Evolutionary conservation across 2,797 vertebrate species (phyloP).

Genomic region (Chelidonichthys spinosus): DNA sequence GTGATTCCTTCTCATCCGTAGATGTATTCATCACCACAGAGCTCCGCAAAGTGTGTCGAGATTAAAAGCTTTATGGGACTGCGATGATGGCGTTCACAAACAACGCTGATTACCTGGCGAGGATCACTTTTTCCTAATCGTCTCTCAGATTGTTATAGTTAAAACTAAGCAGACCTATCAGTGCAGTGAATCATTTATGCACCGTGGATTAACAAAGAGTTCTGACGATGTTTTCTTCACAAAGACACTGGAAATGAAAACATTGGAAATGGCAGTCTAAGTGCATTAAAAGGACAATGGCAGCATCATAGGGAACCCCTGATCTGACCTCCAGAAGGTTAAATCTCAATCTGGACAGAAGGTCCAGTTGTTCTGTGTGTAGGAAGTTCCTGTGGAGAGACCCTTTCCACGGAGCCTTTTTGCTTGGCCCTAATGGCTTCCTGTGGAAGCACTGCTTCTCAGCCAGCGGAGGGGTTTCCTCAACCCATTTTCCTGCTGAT

Average conservation of each 20-base stretch:
- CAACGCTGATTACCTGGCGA: not conserved
- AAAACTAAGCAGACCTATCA: constrained; percentile 34
- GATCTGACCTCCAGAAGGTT: constrained; percentile 31
- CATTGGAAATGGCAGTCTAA: not conserved
- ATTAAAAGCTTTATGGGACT: constrained; percentile 47
- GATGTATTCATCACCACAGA: constrained; percentile 40
- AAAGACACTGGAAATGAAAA: constrained; percentile 17
- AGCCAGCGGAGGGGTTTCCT: constrained; percentile 76
- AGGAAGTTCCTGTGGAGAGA: constrained; percentile 79
- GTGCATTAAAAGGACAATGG: constrained; percentile 9
- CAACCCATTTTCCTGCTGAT: constrained; percentile 77
- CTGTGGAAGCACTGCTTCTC: constrained; percentile 77
- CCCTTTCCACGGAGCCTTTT: constrained; percentile 58
- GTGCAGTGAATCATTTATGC: not conserved
- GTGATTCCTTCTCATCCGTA: constrained; percentile 57
- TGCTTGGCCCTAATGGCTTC: constrained; percentile 73
- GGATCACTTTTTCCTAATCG: constrained; percentile 30
- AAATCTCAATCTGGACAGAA: constrained; percentile 28
- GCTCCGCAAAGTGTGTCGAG: constrained; percentile 41
- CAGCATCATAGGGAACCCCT: constrained; percentile 15
- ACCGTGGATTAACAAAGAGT: not conserved
- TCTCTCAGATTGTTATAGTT: constrained; percentile 25
- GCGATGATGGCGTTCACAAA: constrained; percentile 27
- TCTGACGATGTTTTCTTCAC: constrained; percentile 25
- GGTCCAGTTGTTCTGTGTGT: constrained; percentile 40